Evolutionary conservation across 2,113 vertebrate genomes (phyloP).

Genomic region (Scytalopus superciliaris): DNA sequence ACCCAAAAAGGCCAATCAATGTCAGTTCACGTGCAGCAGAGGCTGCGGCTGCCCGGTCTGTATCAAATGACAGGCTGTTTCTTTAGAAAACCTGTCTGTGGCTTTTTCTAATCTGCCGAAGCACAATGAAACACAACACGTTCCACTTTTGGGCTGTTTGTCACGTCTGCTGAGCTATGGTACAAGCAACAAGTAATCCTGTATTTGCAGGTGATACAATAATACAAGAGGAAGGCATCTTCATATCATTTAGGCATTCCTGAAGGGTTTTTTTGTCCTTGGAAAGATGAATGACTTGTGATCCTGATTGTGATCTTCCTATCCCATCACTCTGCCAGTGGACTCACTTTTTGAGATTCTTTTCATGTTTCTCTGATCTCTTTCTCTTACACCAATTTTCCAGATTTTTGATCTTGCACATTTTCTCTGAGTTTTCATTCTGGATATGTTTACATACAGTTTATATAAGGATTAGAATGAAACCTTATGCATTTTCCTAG

Average conservation of each 20-base stretch:
- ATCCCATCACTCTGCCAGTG: background rate
- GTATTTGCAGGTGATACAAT: background rate
- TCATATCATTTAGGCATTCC: background rate
- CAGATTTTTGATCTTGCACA: background rate
- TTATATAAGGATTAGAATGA: background rate
- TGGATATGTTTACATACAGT: background rate
- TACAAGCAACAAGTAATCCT: background rate
- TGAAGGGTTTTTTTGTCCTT: background rate
- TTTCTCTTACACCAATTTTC: background rate
- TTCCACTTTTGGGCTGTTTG: background rate
- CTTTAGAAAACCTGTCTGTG: background rate
- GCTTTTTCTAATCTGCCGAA: background rate
- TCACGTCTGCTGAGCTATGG: background rate
- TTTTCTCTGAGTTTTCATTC: background rate
- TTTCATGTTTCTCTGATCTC: background rate
- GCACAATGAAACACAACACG: background rate
- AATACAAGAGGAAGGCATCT: background rate
- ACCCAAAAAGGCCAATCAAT: background rate
- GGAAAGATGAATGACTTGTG: background rate
- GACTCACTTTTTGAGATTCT: background rate
- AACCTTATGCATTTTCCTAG: background rate
- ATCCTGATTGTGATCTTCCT: background rate
- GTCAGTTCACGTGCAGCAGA: fast-evolving
- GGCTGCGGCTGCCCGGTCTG: background rate
- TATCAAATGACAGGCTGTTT: background rate